Evolutionary conservation across 2,113 vertebrate species (phyloP), one percentile per base, ranked within the genome.

Genomic region (Pelvicachromis taeniatus): DNA sequence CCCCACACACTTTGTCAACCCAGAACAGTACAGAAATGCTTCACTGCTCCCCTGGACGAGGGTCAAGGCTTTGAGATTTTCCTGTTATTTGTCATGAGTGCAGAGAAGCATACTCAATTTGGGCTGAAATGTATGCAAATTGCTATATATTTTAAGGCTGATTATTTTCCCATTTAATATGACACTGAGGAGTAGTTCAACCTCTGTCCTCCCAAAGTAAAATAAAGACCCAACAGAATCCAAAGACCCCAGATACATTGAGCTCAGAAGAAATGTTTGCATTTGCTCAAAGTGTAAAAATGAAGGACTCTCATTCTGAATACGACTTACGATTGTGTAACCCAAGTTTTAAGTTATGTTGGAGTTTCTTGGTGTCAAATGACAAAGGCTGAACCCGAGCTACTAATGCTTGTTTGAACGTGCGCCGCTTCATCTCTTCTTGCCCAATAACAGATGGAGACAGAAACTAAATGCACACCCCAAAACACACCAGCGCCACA

Each of bases 381-480:
- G 19, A 4, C 42, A 77, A 86, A 80, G 29, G 4, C 63, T 13
- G 48, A 82, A 48, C 14, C 4, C 31, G 19, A 56, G 58, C 13
- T n/a, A 2, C 54, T 75, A 8, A 54, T 58, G 53, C 77, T 83
- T 50, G 31, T 53, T 85, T 91, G 86, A 81, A 86, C 53, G 21
- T 31, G 40, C 48, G 21, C 21, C 14, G 13, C 38, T 45, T 26
- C 68, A 63, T 52, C 13, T 4, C 11, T 73, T 42, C 50, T 42
- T 3, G 29, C 61, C 31, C 12, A n/a, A 70, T 42, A 85, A 58
- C 52, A 88, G 78, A 81, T 59, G 31, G 53, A 85, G 26, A 82
- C 7, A 59, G 17, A 53, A 61, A 29, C 70, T 80, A 86, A 63
- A 78, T 53, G 40, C 73, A 85, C 75, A 61, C 58, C 85, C 54